phyloP scores from a whole-genome alignment of 2,888 invertebrate genomes.

The Rhogogaster chlorosoma region DNA sequence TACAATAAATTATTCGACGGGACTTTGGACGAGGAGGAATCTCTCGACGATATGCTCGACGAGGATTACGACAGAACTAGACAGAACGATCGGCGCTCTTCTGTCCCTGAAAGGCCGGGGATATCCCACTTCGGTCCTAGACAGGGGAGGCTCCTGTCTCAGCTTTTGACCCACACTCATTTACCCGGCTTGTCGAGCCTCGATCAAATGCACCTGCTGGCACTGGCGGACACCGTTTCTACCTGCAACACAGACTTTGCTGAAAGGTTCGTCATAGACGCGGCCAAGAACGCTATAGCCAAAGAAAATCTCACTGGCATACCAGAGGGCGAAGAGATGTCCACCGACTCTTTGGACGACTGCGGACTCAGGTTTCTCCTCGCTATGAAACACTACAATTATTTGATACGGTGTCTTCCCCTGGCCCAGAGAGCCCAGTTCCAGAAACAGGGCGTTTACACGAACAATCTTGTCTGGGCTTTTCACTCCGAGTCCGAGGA shows the following conservation, averaged over 20 bases:
- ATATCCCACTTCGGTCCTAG: constrained; percentile 93
- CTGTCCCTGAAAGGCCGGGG: constrained; percentile 86
- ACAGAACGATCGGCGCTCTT: constrained; percentile 83
- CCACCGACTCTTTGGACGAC: constrained; percentile 94
- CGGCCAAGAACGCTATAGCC: constrained; percentile 84
- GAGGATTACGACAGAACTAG: constrained; percentile 83
- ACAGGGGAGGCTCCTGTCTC: constrained; percentile 91
- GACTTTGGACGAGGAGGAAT: constrained; percentile 88
- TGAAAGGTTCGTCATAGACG: constrained; percentile 86
- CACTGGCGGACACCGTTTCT: constrained; percentile 98
- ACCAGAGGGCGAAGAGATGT: constrained; percentile 80
- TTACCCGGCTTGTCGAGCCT: constrained; percentile 96
- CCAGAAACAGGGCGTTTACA: constrained; percentile 92
- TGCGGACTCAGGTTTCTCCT: constrained; percentile 97
- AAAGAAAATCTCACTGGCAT: constrained; percentile 83
- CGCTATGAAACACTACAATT: constrained; percentile 98
- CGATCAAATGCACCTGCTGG: constrained; percentile 99
- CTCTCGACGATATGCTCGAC: constrained; percentile 89
- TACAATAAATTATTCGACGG: constrained; percentile 95
- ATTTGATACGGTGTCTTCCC: constrained; percentile 95
- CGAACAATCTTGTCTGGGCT: constrained; percentile 98
- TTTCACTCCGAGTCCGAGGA: constrained; percentile 99
- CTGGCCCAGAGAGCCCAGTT: constrained; percentile 92
- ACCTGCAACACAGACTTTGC: constrained; percentile 94
- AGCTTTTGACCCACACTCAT: constrained; percentile 96